Conservation (phyloP, 2,888 invertebrate genomes). For the Lepidocyrtoides sp. region DNA sequence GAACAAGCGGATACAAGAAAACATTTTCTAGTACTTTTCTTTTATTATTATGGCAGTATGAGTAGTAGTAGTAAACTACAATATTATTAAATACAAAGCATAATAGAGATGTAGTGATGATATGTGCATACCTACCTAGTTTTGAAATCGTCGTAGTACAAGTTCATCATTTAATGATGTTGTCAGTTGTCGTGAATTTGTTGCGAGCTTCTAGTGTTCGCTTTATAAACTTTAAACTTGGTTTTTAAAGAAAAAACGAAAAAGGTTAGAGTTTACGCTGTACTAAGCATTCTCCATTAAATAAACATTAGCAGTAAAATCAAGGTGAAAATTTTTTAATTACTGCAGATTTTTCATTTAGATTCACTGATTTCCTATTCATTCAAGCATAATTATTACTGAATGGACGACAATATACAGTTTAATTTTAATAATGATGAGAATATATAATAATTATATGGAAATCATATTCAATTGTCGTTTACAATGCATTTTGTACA, state of each 20-base stretch:
- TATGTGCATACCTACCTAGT: neutral
- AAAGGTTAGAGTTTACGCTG: neutral
- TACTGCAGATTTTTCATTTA: constrained; percentile 7
- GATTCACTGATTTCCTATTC: neutral
- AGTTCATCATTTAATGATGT: neutral
- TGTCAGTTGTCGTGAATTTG: constrained; percentile 29
- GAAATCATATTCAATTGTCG: neutral
- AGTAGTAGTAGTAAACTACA: neutral
- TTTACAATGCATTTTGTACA: too few species aligned
- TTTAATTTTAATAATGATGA: constrained; percentile 39
- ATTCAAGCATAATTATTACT: neutral
- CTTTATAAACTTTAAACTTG: neutral
- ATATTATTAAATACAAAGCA: neutral
- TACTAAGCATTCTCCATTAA: too few species aligned
- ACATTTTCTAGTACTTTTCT: constrained; percentile 42
- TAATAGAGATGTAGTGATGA: neutral
- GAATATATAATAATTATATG: constrained; percentile 45
- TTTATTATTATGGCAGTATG: neutral
- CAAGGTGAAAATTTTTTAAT: constrained; percentile 25
- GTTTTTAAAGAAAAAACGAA: neutral
- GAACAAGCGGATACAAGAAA: constrained; percentile 62
- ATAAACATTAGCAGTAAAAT: neutral
- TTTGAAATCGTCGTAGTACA: too few species aligned
- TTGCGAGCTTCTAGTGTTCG: constrained; percentile 20
- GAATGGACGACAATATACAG: constrained; percentile 31